These are phyloP conservation scores for Sclerodermus sp. DNA, from an alignment of 2,888 invertebrate species.

Conservation along the genomic window DNA sequence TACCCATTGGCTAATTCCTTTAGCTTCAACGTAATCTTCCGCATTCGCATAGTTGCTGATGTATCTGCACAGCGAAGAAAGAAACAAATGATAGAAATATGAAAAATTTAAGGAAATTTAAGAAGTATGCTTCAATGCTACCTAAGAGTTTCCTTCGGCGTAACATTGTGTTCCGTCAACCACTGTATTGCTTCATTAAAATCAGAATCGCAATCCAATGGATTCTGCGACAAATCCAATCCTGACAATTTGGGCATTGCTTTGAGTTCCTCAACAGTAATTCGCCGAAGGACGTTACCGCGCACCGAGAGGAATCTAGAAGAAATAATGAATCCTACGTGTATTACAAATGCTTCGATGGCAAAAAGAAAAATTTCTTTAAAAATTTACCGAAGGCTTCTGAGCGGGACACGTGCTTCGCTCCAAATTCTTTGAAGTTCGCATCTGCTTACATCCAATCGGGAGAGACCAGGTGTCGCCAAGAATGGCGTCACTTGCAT, in stretches of 20 bases:
- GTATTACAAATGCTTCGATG: too few species aligned
- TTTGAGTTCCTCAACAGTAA: conserved; percentile 65
- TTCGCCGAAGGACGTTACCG: conserved; percentile 46
- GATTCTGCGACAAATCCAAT: conserved; percentile 68
- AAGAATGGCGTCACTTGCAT: conserved; percentile 70
- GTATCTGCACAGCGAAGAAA: conserved; percentile 20
- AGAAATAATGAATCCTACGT: not conserved
- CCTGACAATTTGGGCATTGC: conserved; percentile 63
- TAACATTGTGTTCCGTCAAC: conserved; percentile 64
- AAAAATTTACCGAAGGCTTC: conserved; percentile 40
- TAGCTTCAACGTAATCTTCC: conserved; percentile 36
- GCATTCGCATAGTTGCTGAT: conserved; percentile 33
- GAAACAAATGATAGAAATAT: not conserved
- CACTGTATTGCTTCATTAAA: conserved; percentile 70
- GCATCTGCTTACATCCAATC: conserved; percentile 73
- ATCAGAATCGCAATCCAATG: conserved; percentile 69
- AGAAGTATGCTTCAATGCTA: conserved; percentile 1
- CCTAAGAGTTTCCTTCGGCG: conserved; percentile 57
- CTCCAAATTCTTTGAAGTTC: conserved; percentile 70
- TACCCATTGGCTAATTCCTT: conserved; percentile 46
- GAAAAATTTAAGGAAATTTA: not conserved
- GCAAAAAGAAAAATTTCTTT: too few species aligned
- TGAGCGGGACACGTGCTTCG: conserved; percentile 51
- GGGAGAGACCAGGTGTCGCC: conserved; percentile 64
- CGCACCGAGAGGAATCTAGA: conserved; percentile 48